Conservation (phyloP, 1,140 invertebrate genomes). For the Olivierus martensii region DNA sequence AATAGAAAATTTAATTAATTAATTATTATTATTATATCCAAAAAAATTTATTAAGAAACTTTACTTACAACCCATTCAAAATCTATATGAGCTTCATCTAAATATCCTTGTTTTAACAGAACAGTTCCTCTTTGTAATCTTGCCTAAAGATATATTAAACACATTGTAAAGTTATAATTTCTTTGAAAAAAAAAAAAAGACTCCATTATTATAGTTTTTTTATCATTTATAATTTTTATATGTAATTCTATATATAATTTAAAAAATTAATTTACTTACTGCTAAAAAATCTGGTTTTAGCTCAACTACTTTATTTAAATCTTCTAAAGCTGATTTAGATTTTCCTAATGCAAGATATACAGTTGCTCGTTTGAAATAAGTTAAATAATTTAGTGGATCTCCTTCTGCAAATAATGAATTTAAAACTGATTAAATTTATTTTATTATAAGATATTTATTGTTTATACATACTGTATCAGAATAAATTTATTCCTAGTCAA, state of each 20-base stretch:
- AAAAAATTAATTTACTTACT: slow-evolving; percentile 34
- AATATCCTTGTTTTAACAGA: slow-evolving; percentile 74
- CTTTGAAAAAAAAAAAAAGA: no score
- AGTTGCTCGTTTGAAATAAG: slow-evolving; percentile 86
- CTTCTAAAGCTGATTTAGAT: slow-evolving; percentile 83
- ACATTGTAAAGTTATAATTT: no score
- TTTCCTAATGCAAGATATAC: slow-evolving; percentile 93
- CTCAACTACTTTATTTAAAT: slow-evolving; percentile 82
- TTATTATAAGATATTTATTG: not conserved
- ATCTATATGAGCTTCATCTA: slow-evolving; percentile 66
- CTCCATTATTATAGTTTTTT: no score
- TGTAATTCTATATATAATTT: not conserved
- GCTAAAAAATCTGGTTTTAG: slow-evolving; percentile 88
- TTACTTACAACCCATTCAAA: slow-evolving; percentile 67
- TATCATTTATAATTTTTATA: no score
- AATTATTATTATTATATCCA: not conserved
- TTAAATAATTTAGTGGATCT: slow-evolving; percentile 90
- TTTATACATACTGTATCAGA: not conserved
- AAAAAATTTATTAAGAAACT: not conserved
- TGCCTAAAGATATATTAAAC: slow-evolving; percentile 39
- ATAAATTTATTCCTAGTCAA: not conserved
- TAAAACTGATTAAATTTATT: slow-evolving; percentile 7
- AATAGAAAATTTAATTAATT: slow-evolving; percentile 8
- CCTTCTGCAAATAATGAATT: slow-evolving; percentile 73
- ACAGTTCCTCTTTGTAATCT: slow-evolving; percentile 72